Percentiles rank a stretch among this genome's conserved stretches.
Conservation (phyloP, 2,797 vertebrate species). For the Acridotheres tristis region DNA sequence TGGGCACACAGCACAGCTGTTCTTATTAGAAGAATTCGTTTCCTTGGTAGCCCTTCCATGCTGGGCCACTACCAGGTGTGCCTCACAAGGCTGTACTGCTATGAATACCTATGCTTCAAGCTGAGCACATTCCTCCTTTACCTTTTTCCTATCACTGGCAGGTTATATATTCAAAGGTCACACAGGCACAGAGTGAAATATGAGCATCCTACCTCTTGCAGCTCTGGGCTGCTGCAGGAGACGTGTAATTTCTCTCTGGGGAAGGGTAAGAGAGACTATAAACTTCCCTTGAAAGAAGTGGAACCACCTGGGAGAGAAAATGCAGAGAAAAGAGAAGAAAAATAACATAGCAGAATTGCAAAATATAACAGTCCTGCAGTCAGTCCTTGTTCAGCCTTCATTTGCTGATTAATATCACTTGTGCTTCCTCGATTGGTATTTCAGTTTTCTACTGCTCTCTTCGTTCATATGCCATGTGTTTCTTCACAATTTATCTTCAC, state of each 20-base stretch:
- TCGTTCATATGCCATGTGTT: not conserved
- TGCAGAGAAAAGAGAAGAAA: not conserved
- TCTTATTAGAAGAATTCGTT: not conserved
- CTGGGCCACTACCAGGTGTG: not conserved
- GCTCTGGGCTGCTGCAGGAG: not conserved
- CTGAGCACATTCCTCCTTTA: not conserved
- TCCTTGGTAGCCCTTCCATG: not conserved
- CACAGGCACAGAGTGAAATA: not conserved
- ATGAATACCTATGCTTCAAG: not conserved
- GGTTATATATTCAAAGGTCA: constrained; percentile 12
- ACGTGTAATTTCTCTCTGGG: accelerated
- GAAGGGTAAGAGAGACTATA: not conserved
- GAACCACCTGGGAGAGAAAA: not conserved
- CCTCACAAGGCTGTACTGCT: not conserved
- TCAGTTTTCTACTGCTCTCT: not conserved
- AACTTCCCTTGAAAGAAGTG: not conserved
- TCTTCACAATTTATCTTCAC: not conserved
- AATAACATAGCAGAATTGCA: not conserved
- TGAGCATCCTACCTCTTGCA: not conserved
- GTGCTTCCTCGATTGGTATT: not conserved
- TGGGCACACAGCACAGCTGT: accelerated
- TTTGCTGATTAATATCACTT: not conserved
- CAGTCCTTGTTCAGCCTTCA: not conserved
- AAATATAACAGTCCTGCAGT: not conserved
- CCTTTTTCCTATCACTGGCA: not conserved